Conservation (phyloP, 2,888 invertebrate species). For the Lithosia quadra region DNA sequence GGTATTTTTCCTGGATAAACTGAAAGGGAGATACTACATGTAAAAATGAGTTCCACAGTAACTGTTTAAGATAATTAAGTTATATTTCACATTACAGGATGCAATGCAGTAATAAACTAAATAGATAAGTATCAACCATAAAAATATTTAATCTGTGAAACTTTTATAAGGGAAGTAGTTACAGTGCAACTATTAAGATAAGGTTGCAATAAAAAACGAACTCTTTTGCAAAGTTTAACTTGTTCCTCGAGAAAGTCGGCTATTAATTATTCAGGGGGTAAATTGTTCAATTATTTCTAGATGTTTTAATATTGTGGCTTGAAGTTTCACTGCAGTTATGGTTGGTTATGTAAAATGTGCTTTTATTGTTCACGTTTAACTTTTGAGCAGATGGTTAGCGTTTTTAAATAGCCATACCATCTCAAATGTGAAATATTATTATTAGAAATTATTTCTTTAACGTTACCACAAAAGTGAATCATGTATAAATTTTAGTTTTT, state of each 20-base stretch:
- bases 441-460: too few species aligned
- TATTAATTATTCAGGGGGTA: not conserved
- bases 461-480: too few species aligned
- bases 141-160: slow-evolving; percentile 12
- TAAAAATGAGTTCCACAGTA: too few species aligned
- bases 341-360: not conserved
- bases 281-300: slow-evolving; percentile 1
- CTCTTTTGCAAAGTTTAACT: slow-evolving; percentile 25
- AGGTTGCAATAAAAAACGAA: slow-evolving; percentile 34
- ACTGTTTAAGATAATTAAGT: not conserved
- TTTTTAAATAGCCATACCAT: not conserved
- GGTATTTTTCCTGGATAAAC: too few species aligned
- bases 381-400: not conserved
- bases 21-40: too few species aligned
- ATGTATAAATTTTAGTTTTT: too few species aligned
- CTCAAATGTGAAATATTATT: too few species aligned
- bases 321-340: slow-evolving; percentile 1
- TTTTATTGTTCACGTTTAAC: not conserved
- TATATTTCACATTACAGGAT: not conserved
- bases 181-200: slow-evolving; percentile 40
- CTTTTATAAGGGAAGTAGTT: slow-evolving; percentile 26
- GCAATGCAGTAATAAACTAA: not conserved
- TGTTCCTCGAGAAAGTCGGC: slow-evolving; percentile 23
- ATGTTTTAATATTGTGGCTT: not conserved
- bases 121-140: slow-evolving; percentile 7